These are phyloP conservation scores for Camelus dromedarius DNA, from an alignment of 2,113 vertebrate species.

Conservation along the genomic window DNA sequence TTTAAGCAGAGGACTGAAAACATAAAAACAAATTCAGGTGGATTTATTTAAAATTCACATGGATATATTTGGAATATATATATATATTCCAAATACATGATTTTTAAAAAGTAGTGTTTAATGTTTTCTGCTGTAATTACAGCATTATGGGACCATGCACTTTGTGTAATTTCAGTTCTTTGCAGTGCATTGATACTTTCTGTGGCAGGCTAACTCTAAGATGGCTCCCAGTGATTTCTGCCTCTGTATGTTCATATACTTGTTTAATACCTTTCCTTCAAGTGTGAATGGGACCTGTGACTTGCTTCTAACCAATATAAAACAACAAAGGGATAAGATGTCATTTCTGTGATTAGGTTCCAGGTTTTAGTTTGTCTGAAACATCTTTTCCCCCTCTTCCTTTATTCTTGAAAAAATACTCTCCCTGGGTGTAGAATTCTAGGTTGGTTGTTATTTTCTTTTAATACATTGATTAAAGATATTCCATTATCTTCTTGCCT, in stretches of 20 bases:
- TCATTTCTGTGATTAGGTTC: background rate
- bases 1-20: background rate
- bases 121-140: background rate
- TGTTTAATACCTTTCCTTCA: background rate
- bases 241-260: background rate
- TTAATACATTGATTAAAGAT: background rate
- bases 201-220: background rate
- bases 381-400: background rate
- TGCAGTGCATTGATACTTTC: background rate
- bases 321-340: background rate
- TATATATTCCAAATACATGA: background rate
- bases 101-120: background rate
- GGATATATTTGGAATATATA: background rate
- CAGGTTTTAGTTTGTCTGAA: background rate
- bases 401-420: background rate
- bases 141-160: background rate
- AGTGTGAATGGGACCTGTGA: background rate
- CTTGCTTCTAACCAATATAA: background rate
- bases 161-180: background rate
- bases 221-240: background rate
- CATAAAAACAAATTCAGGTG: background rate
- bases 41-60: background rate
- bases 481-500: background rate
- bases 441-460: background rate
- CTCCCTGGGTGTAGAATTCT: background rate